phyloP scores from a whole-genome alignment of 37 sponge, comb jelly and placozoan species.

The Theonella swinhoei region DNA sequence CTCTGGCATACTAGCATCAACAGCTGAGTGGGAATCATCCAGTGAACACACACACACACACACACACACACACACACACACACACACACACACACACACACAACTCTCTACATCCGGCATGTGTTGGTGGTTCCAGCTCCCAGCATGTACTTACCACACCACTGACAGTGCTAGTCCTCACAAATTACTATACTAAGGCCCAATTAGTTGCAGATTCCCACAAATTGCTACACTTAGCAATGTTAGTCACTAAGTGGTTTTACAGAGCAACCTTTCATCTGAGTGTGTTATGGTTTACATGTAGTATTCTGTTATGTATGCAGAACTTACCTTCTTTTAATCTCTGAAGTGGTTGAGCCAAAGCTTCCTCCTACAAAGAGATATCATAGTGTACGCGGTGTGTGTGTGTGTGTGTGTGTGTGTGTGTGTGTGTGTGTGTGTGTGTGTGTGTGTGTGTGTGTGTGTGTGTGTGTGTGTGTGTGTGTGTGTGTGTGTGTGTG shows the following conservation, averaged over 20 bases:
- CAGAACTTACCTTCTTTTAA: slow-evolving; percentile 27
- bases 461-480: neutral
- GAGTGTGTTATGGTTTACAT: no score
- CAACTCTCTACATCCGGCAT: no score
- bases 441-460: neutral
- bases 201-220: no score
- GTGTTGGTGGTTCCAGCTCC: no score
- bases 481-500: neutral
- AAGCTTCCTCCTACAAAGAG: neutral
- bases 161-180: no score
- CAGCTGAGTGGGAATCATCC: slow-evolving; percentile 18
- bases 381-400: no score
- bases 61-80: neutral
- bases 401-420: neutral
- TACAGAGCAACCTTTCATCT: no score
- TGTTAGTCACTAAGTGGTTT: no score
- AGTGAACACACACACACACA: slow-evolving; percentile 11
- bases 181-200: no score
- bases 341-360: slow-evolving; percentile 1
- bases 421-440: neutral
- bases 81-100: no score
- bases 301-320: neutral
- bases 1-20: slow-evolving; percentile 59
- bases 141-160: no score
- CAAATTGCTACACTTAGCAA: no score